phyloP scores from a whole-genome alignment of 2,797 vertebrate genomes.

The Fratercula arctica region DNA sequence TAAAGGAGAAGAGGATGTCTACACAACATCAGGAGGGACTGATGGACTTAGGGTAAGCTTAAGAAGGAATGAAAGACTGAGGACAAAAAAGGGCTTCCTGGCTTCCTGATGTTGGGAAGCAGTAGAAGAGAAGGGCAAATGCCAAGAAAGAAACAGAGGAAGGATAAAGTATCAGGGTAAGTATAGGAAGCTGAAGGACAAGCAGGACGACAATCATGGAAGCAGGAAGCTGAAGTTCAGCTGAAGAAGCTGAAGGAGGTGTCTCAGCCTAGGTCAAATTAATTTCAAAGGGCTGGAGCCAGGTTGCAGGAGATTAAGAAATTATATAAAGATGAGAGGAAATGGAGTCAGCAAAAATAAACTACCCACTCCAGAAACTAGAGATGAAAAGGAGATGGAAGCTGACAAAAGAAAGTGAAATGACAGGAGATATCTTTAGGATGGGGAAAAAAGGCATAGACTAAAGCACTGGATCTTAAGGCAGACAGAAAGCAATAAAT shows the following conservation, averaged over 20 bases:
- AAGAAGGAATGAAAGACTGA: not conserved
- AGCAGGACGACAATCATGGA: not conserved
- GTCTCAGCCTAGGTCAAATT: not conserved
- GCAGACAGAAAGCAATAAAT: not conserved
- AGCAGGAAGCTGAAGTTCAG: not conserved
- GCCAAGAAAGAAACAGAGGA: not conserved
- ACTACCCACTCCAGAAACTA: not conserved
- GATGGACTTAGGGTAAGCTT: not conserved
- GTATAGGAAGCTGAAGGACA: not conserved
- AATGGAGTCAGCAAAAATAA: constrained; percentile 48
- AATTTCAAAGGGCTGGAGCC: not conserved
- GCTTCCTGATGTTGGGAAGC: not conserved
- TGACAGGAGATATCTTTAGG: constrained; percentile 23
- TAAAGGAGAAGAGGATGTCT: not conserved
- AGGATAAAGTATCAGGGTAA: not conserved
- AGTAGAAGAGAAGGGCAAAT: not conserved
- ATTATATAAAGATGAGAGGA: not conserved
- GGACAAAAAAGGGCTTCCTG: not conserved
- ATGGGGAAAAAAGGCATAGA: not conserved
- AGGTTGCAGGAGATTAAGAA: not conserved
- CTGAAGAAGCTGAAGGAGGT: not conserved
- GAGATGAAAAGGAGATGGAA: constrained; percentile 32
- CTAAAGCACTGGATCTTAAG: constrained; percentile 17
- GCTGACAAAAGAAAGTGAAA: constrained; percentile 40
- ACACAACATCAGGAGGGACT: not conserved